Conservation (phyloP, 1,140 invertebrate genomes). For the Oreohelix idahoensis region DNA sequence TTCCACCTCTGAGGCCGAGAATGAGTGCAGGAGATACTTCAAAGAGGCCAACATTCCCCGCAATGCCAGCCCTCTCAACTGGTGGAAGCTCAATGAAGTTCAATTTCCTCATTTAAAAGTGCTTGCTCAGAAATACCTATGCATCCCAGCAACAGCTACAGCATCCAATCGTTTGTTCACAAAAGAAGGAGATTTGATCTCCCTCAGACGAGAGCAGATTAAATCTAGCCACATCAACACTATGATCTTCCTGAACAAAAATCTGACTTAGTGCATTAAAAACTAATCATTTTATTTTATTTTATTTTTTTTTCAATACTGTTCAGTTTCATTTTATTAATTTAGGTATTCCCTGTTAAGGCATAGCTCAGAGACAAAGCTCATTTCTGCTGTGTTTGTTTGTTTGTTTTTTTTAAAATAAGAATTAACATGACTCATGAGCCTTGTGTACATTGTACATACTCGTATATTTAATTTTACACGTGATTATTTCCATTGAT, state of each 20-base stretch:
- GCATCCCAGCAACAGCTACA: conserved; percentile 26
- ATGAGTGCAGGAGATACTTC: conserved; percentile 30
- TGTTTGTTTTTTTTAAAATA: no score
- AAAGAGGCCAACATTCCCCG: conserved; percentile 37
- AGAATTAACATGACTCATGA: no score
- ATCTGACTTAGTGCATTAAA: conserved; percentile 7
- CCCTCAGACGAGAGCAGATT: conserved; percentile 11
- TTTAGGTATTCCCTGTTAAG: no score
- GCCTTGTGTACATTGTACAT: no score
- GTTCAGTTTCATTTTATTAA: no score
- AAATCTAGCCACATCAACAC: conserved; percentile 4
- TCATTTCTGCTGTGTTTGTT: no score
- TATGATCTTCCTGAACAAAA: conserved; percentile 33
- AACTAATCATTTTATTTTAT: no score
- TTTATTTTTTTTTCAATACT: no score
- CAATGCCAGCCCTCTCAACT: conserved; percentile 21
- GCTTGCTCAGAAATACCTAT: conserved; percentile 33
- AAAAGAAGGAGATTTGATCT: conserved; percentile 14
- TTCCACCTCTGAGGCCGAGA: conserved; percentile 26
- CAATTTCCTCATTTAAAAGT: conserved; percentile 33
- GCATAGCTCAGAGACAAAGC: no score
- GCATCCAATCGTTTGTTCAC: conserved; percentile 22
- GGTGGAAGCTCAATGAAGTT: conserved; percentile 37
- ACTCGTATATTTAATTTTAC: no score
- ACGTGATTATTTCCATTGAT: no score